Percentiles rank a stretch among this genome's conserved stretches.
Conservation (phyloP, 2,888 invertebrate genomes). For the Drosophila robusta region DNA sequence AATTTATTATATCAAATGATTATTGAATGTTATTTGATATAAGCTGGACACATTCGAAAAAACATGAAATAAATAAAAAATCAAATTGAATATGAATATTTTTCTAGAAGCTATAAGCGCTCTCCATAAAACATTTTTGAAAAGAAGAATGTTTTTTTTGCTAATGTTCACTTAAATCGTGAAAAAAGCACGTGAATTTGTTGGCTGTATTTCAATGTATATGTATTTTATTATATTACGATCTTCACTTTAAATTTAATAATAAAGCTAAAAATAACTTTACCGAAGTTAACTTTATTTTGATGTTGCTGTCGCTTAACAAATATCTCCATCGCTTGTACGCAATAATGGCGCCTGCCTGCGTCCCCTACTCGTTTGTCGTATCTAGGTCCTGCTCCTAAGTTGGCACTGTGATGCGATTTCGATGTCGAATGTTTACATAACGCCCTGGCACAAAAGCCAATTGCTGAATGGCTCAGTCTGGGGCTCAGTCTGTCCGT, state of each 20-base stretch:
- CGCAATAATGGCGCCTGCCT: slow-evolving; percentile 57
- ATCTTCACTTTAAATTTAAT: slow-evolving; percentile 5
- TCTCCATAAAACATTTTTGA: neutral
- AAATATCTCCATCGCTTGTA: slow-evolving; percentile 64
- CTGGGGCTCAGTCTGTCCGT: slow-evolving; percentile 38
- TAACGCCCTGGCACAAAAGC: slow-evolving; percentile 77
- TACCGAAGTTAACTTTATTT: slow-evolving; percentile 4
- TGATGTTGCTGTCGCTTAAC: slow-evolving; percentile 47
- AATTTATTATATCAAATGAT: neutral
- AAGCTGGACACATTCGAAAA: neutral
- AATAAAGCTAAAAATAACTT: slow-evolving; percentile 7
- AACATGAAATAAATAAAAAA: neutral
- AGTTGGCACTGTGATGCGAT: slow-evolving; percentile 52
- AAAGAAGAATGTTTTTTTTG: neutral
- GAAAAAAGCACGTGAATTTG: neutral
- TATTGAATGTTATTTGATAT: neutral
- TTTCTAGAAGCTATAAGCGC: neutral
- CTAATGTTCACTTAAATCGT: neutral
- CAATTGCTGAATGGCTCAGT: slow-evolving; percentile 71
- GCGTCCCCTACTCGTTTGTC: slow-evolving; percentile 21
- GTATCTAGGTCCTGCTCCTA: slow-evolving; percentile 27
- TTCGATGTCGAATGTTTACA: slow-evolving; percentile 72
- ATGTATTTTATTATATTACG: neutral
- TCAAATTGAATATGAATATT: neutral
- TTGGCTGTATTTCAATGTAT: neutral